phyloP scores from a whole-genome alignment of 2,113 vertebrate genomes.

The Baryphthengus martii region DNA sequence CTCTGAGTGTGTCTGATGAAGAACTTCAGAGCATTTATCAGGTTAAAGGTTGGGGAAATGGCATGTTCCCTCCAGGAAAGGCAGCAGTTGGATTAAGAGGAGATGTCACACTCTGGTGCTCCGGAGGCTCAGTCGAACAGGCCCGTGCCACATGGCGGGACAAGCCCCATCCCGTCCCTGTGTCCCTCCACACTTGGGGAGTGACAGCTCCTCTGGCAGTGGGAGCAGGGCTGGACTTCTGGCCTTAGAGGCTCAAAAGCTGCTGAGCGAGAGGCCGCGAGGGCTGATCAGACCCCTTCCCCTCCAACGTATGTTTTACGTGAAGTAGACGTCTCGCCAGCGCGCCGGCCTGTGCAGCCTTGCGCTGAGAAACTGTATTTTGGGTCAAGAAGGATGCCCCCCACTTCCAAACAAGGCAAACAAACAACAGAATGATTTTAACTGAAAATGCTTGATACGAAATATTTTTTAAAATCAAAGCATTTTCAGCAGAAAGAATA shows the following conservation, averaged over 20 bases:
- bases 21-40: background rate
- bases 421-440: background rate
- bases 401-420: background rate
- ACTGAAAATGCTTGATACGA: background rate
- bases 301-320: fast-evolving
- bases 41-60: background rate
- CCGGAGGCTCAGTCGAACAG: background rate
- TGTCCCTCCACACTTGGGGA: fast-evolving
- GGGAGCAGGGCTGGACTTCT: background rate
- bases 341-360: background rate
- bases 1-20: background rate
- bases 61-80: background rate
- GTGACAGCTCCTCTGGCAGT: background rate
- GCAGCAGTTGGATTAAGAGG: background rate
- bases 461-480: background rate
- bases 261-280: fast-evolving
- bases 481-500: background rate
- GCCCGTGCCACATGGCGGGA: fast-evolving
- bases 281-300: fast-evolving
- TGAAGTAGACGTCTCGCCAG: background rate
- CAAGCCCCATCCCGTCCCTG: fast-evolving
- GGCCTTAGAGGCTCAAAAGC: background rate
- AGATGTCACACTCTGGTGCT: background rate
- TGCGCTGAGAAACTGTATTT: background rate
- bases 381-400: background rate